Evolutionary conservation across 2,797 vertebrate genomes (phyloP).

Genomic region (Vireo griseus): DNA sequence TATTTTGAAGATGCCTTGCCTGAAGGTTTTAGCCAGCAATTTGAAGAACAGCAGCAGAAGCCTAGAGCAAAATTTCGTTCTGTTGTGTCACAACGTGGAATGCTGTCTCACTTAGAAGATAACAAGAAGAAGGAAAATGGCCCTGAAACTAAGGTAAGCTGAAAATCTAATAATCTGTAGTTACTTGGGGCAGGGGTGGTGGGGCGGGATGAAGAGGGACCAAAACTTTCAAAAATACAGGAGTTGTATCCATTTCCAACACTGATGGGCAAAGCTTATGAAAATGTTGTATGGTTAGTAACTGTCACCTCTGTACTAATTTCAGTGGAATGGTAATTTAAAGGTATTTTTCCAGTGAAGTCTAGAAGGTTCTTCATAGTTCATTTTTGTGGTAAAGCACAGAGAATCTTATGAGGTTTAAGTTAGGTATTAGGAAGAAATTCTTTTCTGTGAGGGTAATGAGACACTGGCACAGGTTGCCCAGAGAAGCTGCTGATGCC

Average conservation of each 20-base stretch:
- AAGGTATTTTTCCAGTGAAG: background rate
- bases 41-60: slow-evolving; percentile 87
- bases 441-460: background rate
- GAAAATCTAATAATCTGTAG: background rate
- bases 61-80: slow-evolving; percentile 82
- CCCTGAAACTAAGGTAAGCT: slow-evolving; percentile 65
- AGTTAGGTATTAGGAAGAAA: background rate
- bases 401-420: background rate
- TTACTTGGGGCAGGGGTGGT: accelerated
- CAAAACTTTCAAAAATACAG: background rate
- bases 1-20: slow-evolving; percentile 86
- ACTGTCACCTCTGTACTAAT: background rate
- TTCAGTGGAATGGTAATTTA: background rate
- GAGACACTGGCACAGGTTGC: background rate
- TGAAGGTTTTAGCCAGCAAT: slow-evolving; percentile 93
- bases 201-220: background rate
- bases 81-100: slow-evolving; percentile 36
- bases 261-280: background rate
- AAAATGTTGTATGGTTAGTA: background rate
- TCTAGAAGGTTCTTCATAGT: background rate
- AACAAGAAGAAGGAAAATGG: slow-evolving; percentile 43
- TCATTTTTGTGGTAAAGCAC: background rate
- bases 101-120: background rate
- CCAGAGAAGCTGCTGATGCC: background rate
- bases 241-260: background rate